These are phyloP conservation scores for Platalea minor DNA, from an alignment of 2,797 vertebrate species.

Conservation along the genomic window DNA sequence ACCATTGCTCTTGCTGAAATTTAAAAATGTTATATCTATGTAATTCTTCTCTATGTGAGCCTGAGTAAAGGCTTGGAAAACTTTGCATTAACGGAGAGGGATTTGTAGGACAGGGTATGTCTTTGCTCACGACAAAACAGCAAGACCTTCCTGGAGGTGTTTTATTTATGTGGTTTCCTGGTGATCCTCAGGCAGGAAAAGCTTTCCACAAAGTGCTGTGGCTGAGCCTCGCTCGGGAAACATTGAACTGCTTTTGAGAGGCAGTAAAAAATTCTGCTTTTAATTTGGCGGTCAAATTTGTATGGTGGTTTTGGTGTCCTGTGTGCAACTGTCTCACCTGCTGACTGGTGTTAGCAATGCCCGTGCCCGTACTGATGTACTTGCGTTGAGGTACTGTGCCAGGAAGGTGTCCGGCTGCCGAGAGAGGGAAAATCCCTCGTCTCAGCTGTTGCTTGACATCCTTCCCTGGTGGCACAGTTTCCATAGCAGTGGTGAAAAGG, in stretches of 20 bases:
- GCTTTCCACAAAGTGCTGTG: not conserved
- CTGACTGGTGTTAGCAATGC: not conserved
- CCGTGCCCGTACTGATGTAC: rapidly evolving
- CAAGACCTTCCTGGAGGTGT: not conserved
- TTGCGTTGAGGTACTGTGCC: not conserved
- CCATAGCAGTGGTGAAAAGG: not conserved
- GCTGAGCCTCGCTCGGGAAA: not conserved
- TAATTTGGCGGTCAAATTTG: not conserved
- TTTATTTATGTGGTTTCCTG: not conserved
- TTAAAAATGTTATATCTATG: not conserved
- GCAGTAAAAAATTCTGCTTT: not conserved
- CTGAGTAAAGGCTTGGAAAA: not conserved
- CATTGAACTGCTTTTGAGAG: not conserved
- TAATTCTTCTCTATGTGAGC: not conserved
- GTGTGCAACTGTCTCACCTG: not conserved
- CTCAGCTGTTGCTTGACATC: not conserved
- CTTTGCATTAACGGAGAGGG: not conserved
- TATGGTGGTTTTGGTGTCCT: not conserved
- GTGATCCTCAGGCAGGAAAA: not conserved
- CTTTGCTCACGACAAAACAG: not conserved
- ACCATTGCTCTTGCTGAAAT: not conserved
- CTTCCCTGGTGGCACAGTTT: not conserved
- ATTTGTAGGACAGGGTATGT: not conserved
- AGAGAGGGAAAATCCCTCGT: not conserved
- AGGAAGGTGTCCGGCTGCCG: not conserved